A percentile compares a stretch with the other conserved stretches of the same genome.
Conservation (phyloP, 2,113 vertebrate genomes). For the Apistogramma diplotaenia region DNA sequence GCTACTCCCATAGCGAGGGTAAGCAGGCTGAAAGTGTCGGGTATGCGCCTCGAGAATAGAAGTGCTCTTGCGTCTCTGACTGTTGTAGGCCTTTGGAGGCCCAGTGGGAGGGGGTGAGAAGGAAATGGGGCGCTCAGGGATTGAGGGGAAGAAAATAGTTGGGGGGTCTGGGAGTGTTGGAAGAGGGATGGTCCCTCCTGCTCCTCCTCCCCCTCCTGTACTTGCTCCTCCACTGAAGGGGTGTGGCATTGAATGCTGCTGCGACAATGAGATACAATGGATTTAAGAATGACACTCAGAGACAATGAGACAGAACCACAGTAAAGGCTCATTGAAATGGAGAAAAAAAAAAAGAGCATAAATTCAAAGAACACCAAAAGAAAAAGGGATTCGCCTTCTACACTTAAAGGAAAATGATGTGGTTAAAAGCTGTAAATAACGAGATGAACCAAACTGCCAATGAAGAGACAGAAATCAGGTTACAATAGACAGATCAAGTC, state of each 20-base stretch:
- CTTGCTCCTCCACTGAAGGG: slow-evolving; percentile 74
- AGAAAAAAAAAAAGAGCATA: slow-evolving; percentile 15
- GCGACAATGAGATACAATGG: slow-evolving; percentile 94
- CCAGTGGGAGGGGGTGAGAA: slow-evolving; percentile 93
- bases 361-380: slow-evolving; percentile 4
- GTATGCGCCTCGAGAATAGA: slow-evolving; percentile 96
- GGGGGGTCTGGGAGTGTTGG: slow-evolving; percentile 86
- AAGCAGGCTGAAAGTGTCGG: slow-evolving; percentile 88
- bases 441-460: neutral
- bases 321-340: slow-evolving; percentile 43
- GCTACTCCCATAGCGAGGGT: slow-evolving; percentile 86
- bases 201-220: slow-evolving; percentile 86
- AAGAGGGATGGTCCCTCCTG: slow-evolving; percentile 54
- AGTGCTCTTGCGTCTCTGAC: slow-evolving; percentile 96
- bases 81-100: slow-evolving; percentile 87
- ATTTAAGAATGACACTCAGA: slow-evolving; percentile 75
- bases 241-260: slow-evolving; percentile 88
- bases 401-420: neutral
- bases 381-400: neutral
- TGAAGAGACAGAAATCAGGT: neutral
- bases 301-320: slow-evolving; percentile 49
- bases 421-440: neutral
- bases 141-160: slow-evolving; percentile 86
- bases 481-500: neutral
- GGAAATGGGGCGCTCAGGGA: slow-evolving; percentile 92